Percentiles rank a stretch among this genome's conserved stretches.
phyloP scores from a whole-genome alignment of 2,888 invertebrate genomes.

The Nomada flava region DNA sequence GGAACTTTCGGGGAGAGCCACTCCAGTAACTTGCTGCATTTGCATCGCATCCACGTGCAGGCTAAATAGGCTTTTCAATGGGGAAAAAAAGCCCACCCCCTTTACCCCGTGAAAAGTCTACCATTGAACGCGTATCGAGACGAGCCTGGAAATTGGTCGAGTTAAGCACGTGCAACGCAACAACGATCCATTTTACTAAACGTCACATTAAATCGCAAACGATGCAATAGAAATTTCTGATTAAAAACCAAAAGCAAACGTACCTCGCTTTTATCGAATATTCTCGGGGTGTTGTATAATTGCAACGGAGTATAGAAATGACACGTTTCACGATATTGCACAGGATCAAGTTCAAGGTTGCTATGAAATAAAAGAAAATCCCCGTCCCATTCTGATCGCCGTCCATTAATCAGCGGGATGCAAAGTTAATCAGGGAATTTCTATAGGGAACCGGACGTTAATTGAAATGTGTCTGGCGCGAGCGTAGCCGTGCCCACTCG shows the following conservation, averaged over 20 bases:
- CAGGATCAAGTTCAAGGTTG: background rate
- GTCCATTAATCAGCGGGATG: conserved; percentile 27
- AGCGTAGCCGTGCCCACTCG: conserved; percentile 34
- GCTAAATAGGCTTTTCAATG: conserved; percentile 45
- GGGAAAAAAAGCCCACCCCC: conserved; percentile 15
- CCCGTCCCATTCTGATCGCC: background rate
- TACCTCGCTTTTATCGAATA: background rate
- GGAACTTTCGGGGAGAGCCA: conserved; percentile 65
- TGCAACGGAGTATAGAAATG: background rate
- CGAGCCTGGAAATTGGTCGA: too few relatives aligned
- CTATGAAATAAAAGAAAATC: too few relatives aligned
- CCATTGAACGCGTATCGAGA: background rate
- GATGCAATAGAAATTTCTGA: too few relatives aligned
- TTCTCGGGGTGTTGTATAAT: background rate
- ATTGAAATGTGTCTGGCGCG: conserved; percentile 54
- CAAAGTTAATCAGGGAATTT: conserved; percentile 35
- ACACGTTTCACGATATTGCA: background rate
- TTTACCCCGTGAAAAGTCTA: conserved; percentile 9
- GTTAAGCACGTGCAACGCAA: too few relatives aligned
- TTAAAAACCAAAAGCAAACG: too few relatives aligned
- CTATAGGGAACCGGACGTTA: conserved; percentile 33
- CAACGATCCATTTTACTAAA: background rate
- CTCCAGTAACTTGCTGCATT: conserved; percentile 47
- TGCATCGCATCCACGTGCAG: conserved; percentile 48
- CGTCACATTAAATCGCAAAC: background rate